Percentiles rank a stretch among this genome's conserved stretches.
phyloP scores from a whole-genome alignment of 2,113 vertebrate genomes.

The Phalacrocorax carbo region DNA sequence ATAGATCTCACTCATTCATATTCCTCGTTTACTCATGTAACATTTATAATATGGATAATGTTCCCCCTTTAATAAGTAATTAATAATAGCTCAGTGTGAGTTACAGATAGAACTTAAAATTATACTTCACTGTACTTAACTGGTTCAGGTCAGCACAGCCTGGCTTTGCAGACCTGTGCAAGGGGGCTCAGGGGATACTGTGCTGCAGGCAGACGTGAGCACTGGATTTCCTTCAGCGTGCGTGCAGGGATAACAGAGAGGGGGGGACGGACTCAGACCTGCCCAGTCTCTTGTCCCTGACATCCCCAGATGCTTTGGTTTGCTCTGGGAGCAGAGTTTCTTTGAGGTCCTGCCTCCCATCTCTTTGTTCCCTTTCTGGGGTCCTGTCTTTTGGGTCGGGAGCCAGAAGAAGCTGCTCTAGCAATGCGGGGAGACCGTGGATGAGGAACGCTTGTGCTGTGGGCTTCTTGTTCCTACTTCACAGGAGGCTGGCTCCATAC shows the following conservation, averaged over 20 bases:
- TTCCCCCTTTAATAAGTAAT: constrained; percentile 23
- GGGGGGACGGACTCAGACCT: neutral
- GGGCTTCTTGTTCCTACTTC: neutral
- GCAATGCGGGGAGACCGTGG: accelerated
- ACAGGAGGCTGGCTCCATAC: neutral
- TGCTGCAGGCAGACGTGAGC: neutral
- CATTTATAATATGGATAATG: constrained; percentile 23
- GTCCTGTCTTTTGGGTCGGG: neutral
- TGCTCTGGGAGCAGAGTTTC: neutral
- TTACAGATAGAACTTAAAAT: neutral
- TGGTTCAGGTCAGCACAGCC: neutral
- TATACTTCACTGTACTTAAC: neutral
- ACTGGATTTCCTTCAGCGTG: neutral
- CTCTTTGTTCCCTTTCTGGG: neutral
- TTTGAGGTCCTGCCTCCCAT: neutral
- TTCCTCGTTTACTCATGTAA: constrained; percentile 34
- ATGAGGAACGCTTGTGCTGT: neutral
- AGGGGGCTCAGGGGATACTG: neutral
- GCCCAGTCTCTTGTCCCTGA: neutral
- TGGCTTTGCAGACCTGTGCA: neutral
- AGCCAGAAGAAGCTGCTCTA: neutral
- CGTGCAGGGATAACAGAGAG: neutral
- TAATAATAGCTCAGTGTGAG: neutral
- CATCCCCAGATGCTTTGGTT: neutral
- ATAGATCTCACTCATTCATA: constrained; percentile 46